A percentile compares a stretch with the other conserved stretches of the same genome.
phyloP scores from a whole-genome alignment of 1,140 invertebrate species.

The Lysiphlebus fabarum region DNA sequence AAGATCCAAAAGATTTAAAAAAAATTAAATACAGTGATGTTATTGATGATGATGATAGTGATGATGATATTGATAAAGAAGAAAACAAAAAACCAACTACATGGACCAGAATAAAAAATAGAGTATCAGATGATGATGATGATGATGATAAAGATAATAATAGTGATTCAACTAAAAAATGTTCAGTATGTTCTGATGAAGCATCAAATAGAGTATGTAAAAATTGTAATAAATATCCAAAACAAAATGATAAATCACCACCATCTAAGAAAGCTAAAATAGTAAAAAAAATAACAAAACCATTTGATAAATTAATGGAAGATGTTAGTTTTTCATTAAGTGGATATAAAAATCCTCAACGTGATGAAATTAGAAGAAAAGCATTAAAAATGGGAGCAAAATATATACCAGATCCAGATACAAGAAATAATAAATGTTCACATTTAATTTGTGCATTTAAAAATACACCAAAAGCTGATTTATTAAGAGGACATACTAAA shows the following conservation, averaged over 20 bases:
- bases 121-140: not conserved
- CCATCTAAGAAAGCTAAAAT: conserved; percentile 17
- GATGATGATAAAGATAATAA: not conserved
- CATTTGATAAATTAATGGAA: conserved; percentile 45
- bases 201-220: conserved; percentile 36
- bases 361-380: conserved; percentile 47
- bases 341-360: conserved; percentile 51
- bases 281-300: conserved; percentile 29
- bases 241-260: conserved; percentile 4
- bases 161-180: conserved; percentile 18
- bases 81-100: not conserved
- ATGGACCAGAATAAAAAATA: not conserved
- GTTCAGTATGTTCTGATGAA: conserved; percentile 29
- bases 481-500: conserved; percentile 42
- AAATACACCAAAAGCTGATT: conserved; percentile 50
- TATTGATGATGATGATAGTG: conserved; percentile 3
- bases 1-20: not conserved
- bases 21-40: not conserved
- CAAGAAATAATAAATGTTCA: conserved; percentile 43
- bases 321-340: conserved; percentile 46
- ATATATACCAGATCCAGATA: conserved; percentile 48
- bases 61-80: not conserved
- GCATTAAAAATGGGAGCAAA: conserved; percentile 50
- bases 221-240: conserved; percentile 16
- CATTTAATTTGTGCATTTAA: conserved; percentile 52